Percentiles rank a stretch among this genome's conserved stretches.
These are phyloP conservation scores for Apodemia mormo DNA, from an alignment of 2,888 invertebrate species.

Conservation along the genomic window DNA sequence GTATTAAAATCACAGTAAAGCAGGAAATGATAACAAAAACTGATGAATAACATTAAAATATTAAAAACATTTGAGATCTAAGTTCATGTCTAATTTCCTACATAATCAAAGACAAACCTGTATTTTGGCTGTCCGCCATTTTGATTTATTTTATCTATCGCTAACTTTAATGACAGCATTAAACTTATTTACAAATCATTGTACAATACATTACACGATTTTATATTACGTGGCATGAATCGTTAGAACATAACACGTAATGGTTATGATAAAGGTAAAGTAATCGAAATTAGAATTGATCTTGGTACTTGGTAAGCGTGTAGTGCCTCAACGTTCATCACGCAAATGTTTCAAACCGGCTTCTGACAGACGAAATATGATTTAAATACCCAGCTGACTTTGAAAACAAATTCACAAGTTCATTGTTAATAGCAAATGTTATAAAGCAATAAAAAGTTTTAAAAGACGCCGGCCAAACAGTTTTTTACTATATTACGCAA, in stretches of 20 bases:
- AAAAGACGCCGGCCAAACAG: slow-evolving; percentile 26
- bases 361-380: slow-evolving; percentile 39
- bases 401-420: slow-evolving; percentile 19
- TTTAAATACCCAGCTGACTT: slow-evolving; percentile 51
- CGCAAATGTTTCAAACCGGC: slow-evolving; percentile 54
- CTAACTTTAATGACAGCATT: slow-evolving; percentile 54
- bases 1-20: slow-evolving; percentile 5
- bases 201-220: slow-evolving; percentile 40
- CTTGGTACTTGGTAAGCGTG: slow-evolving; percentile 40
- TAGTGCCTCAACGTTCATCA: slow-evolving; percentile 68
- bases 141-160: slow-evolving; percentile 69
- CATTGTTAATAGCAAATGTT: slow-evolving; percentile 8
- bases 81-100: slow-evolving; percentile 52
- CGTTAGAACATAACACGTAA: slow-evolving; percentile 37
- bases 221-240: not conserved
- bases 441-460: slow-evolving; percentile 16
- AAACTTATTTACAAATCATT: slow-evolving; percentile 29
- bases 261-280: slow-evolving; percentile 39
- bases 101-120: slow-evolving; percentile 63
- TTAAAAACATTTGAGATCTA: slow-evolving; percentile 1
- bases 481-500: slow-evolving; percentile 30
- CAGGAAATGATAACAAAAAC: slow-evolving; percentile 22
- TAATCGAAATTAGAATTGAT: slow-evolving; percentile 37
- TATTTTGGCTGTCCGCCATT: slow-evolving; percentile 74
- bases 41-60: slow-evolving; percentile 8